A percentile compares a stretch with the other conserved stretches of the same genome.
Conservation (phyloP, 2,888 invertebrate genomes). For the Drosophila anomalata region DNA sequence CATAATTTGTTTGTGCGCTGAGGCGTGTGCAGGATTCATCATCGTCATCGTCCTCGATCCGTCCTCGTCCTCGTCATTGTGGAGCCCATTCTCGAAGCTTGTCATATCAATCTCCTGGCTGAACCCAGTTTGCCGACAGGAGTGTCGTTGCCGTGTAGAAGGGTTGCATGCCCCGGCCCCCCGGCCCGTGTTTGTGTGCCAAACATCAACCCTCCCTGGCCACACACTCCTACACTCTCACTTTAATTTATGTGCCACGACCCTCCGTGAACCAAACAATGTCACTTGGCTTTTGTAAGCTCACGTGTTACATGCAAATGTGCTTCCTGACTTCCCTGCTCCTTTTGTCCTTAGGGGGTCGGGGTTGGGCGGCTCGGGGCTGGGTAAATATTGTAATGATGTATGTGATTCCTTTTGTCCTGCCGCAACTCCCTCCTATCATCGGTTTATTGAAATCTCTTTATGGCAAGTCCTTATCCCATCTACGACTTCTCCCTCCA, state of each 20-base stretch:
- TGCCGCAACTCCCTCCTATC: constrained; percentile 32
- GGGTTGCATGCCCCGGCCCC: constrained; percentile 9
- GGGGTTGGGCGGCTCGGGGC: constrained; percentile 60
- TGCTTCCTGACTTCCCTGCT: constrained; percentile 60
- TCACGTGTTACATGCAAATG: constrained; percentile 77
- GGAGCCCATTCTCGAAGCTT: constrained; percentile 18
- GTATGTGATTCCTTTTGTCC: constrained; percentile 72
- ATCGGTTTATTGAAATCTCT: constrained; percentile 75
- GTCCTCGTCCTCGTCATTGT: constrained; percentile 3
- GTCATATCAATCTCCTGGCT: constrained; percentile 37
- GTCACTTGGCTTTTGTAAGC: constrained; percentile 75
- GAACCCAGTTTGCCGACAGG: constrained; percentile 38
- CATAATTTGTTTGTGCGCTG: constrained; percentile 75
- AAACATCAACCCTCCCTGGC: constrained; percentile 43
- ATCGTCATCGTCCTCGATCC: constrained; percentile 18
- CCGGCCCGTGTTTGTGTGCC: constrained; percentile 23
- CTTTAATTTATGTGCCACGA: constrained; percentile 75
- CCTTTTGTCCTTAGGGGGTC: neutral
- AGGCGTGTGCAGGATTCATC: constrained; percentile 58
- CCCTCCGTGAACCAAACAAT: constrained; percentile 66
- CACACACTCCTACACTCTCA: constrained; percentile 65
- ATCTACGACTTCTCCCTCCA: constrained; percentile 34
- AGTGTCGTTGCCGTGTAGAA: constrained; percentile 18
- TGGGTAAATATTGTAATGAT: constrained; percentile 79
- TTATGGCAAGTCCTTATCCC: constrained; percentile 43